A percentile compares a stretch with the other conserved stretches of the same genome.
Evolutionary conservation across 2,113 vertebrate genomes (phyloP).

Genomic region (Phalacrocorax carbo): DNA sequence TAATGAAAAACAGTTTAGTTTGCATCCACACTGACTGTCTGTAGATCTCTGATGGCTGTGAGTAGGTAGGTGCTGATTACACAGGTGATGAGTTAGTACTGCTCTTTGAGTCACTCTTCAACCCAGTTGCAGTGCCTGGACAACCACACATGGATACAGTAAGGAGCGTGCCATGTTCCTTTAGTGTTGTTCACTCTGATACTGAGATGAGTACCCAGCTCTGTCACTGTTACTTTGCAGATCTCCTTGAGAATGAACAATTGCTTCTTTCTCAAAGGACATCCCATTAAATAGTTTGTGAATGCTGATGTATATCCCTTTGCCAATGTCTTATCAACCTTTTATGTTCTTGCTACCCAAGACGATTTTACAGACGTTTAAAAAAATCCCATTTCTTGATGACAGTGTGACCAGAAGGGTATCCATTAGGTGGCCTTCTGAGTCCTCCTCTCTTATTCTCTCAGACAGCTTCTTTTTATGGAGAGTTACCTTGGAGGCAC

Average conservation of each 20-base stretch:
- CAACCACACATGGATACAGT: accelerated
- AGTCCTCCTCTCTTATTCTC: background rate
- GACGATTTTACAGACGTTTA: background rate
- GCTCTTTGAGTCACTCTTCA: background rate
- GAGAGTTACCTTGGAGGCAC: background rate
- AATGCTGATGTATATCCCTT: background rate
- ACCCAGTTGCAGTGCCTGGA: background rate
- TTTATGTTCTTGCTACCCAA: background rate
- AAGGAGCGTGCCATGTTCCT: background rate
- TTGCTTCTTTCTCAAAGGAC: background rate
- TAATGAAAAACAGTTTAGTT: background rate
- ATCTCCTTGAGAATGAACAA: background rate
- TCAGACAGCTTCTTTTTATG: background rate
- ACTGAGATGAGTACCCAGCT: background rate
- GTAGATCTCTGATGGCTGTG: background rate
- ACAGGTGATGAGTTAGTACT: background rate
- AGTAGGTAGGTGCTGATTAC: background rate
- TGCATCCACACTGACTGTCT: background rate
- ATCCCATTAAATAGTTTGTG: background rate
- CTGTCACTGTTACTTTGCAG: background rate
- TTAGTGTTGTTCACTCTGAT: background rate
- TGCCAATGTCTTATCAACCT: background rate
- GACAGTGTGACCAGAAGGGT: background rate
- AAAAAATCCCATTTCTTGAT: background rate
- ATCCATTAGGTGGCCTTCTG: background rate